Evolutionary conservation across 2,797 vertebrate genomes (phyloP), one percentile per base, ranked within the genome.

Genomic region (Setipinna tenuifilis): DNA sequence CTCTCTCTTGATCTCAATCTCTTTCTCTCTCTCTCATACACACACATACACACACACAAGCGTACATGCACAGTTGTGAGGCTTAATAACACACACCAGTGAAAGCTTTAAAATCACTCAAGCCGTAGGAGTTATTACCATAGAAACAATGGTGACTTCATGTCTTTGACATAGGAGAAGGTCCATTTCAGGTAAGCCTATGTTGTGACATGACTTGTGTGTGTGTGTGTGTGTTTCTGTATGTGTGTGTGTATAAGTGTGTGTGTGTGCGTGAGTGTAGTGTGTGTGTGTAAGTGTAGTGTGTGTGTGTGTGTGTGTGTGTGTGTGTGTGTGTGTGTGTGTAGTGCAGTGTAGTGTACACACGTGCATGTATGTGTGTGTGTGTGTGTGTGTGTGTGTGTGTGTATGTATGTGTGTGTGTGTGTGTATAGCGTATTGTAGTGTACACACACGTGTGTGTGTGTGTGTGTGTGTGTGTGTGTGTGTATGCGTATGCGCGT

Each of bases 401-500:
- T 3, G 6, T 23, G 21, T 62, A 23, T 65, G 23, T 65, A 23
- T 65, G 62, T 11, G 6, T 65, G 62, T 25, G 6, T 65, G 62
- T 65, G 62, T 28, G 23, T 65, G 62, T 65, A n/a, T n/a, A n/a
- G 23, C 23, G 62, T 0, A 48, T 48, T 10, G 3, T 48, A 4
- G 46, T 10, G 46, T 48, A 48, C 46, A 10, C 10, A 4, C 46
- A 10, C 10, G 46, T 48, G 23, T 65, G 62, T 65, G 23, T 65
- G 23, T 0, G 59, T 62, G 58, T 71, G 82, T 81, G 85, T 58
- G 83, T 80, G n/a, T 81, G 65, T 25, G 19, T 84, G 31, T 59
- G 50, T 35, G 62, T 68, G 46, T 85, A 16, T 84, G 58, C 86
- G 62, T 85, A 17, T 75, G 50, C 75, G 80, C 44, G 75, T 80